These are phyloP conservation scores for Parapsyche elsis DNA, from an alignment of 1,140 invertebrate genomes.

Conservation along the genomic window DNA sequence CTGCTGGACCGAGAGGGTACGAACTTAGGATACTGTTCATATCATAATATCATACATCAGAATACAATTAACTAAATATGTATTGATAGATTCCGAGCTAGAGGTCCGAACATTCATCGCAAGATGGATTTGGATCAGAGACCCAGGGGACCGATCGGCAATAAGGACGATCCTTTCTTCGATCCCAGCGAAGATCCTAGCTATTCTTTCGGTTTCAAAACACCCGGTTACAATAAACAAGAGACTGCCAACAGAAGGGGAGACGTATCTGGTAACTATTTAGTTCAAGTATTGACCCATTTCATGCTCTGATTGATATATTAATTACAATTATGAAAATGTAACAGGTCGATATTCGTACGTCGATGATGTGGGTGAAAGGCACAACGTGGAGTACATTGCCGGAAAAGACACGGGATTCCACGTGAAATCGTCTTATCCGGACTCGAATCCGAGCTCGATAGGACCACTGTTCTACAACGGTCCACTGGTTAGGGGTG, in stretches of 20 bases:
- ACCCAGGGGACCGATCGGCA: conserved; percentile 70
- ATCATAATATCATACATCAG: neutral
- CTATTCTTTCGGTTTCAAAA: conserved; percentile 75
- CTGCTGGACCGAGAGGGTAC: conserved; percentile 77
- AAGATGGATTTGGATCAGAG: conserved; percentile 76
- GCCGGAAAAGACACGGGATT: conserved; percentile 78
- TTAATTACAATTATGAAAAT: conserved; percentile 57
- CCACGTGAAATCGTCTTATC: conserved; percentile 75
- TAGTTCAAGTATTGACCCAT: conserved; percentile 21
- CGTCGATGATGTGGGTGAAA: conserved; percentile 76
- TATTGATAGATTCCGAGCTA: conserved; percentile 70
- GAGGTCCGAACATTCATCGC: conserved; percentile 75
- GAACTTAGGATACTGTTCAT: neutral
- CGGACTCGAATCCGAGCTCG: conserved; percentile 70
- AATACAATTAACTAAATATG: neutral
- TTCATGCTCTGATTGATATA: conserved; percentile 3
- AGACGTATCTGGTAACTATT: conserved; percentile 67
- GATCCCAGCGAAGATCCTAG: conserved; percentile 79
- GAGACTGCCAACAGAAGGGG: conserved; percentile 73
- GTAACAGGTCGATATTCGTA: conserved; percentile 72
- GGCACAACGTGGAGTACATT: conserved; percentile 77
- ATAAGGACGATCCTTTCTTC: conserved; percentile 74
- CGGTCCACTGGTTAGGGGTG: conserved; percentile 66
- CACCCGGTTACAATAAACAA: conserved; percentile 72
- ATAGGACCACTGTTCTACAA: conserved; percentile 69